Percentiles rank a stretch among this genome's conserved stretches.
phyloP scores from a whole-genome alignment of 2,797 vertebrate genomes.

The Crocodylus rhombifer region DNA sequence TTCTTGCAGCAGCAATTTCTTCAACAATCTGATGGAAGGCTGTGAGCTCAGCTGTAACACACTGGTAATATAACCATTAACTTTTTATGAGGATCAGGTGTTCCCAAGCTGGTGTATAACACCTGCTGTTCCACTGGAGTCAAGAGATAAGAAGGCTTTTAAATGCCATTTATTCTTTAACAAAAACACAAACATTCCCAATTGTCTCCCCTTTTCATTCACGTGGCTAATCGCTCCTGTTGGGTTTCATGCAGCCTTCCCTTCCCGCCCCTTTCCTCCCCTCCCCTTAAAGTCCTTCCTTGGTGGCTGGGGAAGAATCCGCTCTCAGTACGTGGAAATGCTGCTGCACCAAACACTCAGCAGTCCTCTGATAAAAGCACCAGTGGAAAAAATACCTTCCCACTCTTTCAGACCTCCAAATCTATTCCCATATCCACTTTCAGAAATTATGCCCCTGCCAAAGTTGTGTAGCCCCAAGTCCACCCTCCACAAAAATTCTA shows the following conservation, averaged over 20 bases:
- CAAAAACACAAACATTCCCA: constrained; percentile 32
- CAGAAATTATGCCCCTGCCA: not conserved
- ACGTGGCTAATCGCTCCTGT: constrained; percentile 34
- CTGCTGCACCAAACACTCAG: constrained; percentile 50
- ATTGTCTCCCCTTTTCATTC: constrained; percentile 64
- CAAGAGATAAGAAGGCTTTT: constrained; percentile 59
- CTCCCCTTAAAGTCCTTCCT: constrained; percentile 56
- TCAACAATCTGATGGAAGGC: not conserved
- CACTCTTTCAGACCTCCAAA: not conserved
- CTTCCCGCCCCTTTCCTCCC: too few species aligned
- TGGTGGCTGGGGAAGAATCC: not conserved
- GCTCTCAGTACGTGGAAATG: constrained; percentile 64
- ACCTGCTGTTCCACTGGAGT: constrained; percentile 63
- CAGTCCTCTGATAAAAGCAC: not conserved
- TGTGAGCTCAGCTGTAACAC: not conserved
- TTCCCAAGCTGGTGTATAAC: constrained; percentile 57
- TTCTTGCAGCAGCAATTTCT: constrained; percentile 42
- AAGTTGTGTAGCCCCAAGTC: not conserved
- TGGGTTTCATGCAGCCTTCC: constrained; percentile 59
- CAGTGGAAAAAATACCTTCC: not conserved
- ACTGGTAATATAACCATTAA: constrained; percentile 59
- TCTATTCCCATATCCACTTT: not conserved
- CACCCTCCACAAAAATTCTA: not conserved
- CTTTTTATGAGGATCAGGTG: constrained; percentile 53
- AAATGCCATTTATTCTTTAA: constrained; percentile 63